These are phyloP conservation scores for Troides oblongomaculatus DNA, from an alignment of 2,888 invertebrate species.

Conservation along the genomic window DNA sequence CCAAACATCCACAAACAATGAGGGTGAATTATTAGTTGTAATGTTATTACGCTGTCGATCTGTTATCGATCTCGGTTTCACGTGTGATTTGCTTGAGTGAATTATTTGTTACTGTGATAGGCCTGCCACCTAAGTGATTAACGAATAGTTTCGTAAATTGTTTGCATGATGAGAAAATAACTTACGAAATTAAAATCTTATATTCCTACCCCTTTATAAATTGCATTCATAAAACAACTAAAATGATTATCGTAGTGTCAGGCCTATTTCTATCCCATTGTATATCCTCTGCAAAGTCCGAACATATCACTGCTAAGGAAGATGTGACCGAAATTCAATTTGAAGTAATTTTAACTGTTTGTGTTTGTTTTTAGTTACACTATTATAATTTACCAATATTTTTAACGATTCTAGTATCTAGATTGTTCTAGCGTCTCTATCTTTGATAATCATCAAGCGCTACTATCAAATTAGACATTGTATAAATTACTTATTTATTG, in stretches of 20 bases:
- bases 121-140: slow-evolving; percentile 15
- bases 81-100: slow-evolving; percentile 17
- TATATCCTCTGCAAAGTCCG: neutral
- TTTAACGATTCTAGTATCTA: neutral
- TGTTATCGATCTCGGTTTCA: slow-evolving; percentile 20
- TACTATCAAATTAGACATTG: neutral
- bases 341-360: neutral
- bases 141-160: neutral
- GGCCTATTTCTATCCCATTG: slow-evolving; percentile 34
- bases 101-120: slow-evolving; percentile 32
- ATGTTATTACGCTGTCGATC: slow-evolving; percentile 34
- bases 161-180: neutral
- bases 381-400: neutral
- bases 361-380: neutral
- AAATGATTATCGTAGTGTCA: slow-evolving; percentile 11
- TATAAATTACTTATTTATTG: neutral
- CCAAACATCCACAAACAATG: slow-evolving; percentile 92
- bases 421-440: neutral
- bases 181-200: slow-evolving; percentile 1
- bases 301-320: neutral
- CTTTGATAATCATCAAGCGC: neutral
- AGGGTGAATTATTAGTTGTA: slow-evolving; percentile 85
- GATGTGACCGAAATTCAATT: neutral
- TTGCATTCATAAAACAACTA: neutral
- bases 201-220: neutral